These are phyloP conservation scores for Vanessa tameamea DNA, from an alignment of 1,140 invertebrate genomes.

Conservation along the genomic window DNA sequence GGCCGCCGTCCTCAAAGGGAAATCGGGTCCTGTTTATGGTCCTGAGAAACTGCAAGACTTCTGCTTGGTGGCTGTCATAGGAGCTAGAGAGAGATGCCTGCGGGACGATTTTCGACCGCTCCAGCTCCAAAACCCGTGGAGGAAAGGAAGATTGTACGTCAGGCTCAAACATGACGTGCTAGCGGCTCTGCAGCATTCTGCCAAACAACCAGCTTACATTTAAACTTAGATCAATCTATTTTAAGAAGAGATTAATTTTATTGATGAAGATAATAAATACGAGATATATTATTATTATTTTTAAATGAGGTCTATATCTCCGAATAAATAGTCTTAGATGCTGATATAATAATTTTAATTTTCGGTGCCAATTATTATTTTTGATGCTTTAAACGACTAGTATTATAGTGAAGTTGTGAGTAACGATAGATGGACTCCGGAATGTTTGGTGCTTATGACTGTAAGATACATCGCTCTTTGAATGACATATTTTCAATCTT, in stretches of 20 bases:
- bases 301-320: slow-evolving; percentile 28
- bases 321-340: slow-evolving; percentile 30
- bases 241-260: slow-evolving; percentile 8
- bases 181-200: slow-evolving; percentile 92
- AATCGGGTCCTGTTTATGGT: slow-evolving; percentile 91
- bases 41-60: slow-evolving; percentile 91
- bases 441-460: slow-evolving; percentile 72
- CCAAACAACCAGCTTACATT: slow-evolving; percentile 85
- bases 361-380: slow-evolving; percentile 72
- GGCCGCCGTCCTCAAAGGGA: slow-evolving; percentile 92
- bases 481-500: slow-evolving; percentile 38
- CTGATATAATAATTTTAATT: slow-evolving; percentile 39
- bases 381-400: slow-evolving; percentile 70
- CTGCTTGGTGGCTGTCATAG: slow-evolving; percentile 96
- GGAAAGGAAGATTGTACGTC: slow-evolving; percentile 94
- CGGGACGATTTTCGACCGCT: slow-evolving; percentile 96
- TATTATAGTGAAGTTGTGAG: slow-evolving; percentile 57
- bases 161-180: slow-evolving; percentile 93
- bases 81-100: slow-evolving; percentile 93
- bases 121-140: slow-evolving; percentile 96
- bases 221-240: slow-evolving; percentile 50
- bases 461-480: slow-evolving; percentile 51
- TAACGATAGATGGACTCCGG: slow-evolving; percentile 60
- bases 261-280: slow-evolving; percentile 17
- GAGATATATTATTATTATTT: slow-evolving; percentile 10